Base-by-base conservation (phyloP, 2,888 invertebrate species). In the Campoplex capitator region DNA sequence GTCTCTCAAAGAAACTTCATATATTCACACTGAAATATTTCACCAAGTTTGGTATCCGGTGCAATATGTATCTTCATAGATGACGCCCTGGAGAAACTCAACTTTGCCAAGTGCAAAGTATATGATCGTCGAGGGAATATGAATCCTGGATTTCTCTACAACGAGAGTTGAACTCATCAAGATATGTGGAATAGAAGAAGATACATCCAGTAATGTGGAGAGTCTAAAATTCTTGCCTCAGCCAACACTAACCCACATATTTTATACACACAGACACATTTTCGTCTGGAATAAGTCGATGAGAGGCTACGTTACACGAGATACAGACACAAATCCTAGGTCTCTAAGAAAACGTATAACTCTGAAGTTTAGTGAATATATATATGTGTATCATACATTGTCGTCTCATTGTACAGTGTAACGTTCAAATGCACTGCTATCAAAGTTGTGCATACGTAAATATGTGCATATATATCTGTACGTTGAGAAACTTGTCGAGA, bases 391-490 rank as follows among this genome's bases (percentile, higher is more conserved):
- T 42, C 70, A 77, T 42, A 51, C 67, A 74, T 85, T 73, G 67
- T 82, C 77, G 56, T 82, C 78, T 85, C 78, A 68, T 78, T 78
- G 62, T 78, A 58, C 51, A 82, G 70, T 51, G 11, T 68, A 58
- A 74, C 56, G 58, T 82, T 68, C 68, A 77, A 54, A 78, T 78
- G 51, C 68, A 62, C 74, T 35, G 16, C 48, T 74, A n/a, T 42
- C 58, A 2, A 70, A 79, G 56, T 56, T 70, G 23, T 58, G 42
- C 32, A 18, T 11, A 81, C 67, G 62, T 28, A 32, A 56, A 62
- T 77, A 82, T 38, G 62, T 42, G 23, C 38, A 51, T 38, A 73
- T 70, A 68, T 68, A 68, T 58, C 58, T 82, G 48, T 48, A 48
- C 62, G 81, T 85, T 83, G 67, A 23, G 68, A 82, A 82, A 82